Conservation (phyloP, 2,113 vertebrate species). For the Heteronetta atricapilla region DNA sequence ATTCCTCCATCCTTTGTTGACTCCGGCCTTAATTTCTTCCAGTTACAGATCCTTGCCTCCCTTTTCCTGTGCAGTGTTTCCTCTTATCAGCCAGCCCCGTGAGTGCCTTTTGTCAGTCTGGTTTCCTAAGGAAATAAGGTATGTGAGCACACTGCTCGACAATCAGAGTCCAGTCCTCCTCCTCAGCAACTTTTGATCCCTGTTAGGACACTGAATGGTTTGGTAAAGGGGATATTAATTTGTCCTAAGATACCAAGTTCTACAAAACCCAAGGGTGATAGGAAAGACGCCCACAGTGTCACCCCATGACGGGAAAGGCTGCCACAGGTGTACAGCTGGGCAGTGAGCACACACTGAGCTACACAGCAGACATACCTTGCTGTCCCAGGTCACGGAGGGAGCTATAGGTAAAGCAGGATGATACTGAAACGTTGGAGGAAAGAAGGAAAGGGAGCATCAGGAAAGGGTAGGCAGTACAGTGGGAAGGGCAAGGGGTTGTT, state of each 20-base stretch:
- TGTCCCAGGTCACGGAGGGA: neutral
- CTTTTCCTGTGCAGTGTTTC: slow-evolving; percentile 19
- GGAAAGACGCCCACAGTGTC: neutral
- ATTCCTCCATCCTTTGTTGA: neutral
- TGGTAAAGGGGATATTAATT: too few relatives aligned
- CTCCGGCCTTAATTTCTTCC: neutral
- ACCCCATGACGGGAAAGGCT: neutral
- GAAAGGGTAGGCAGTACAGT: neutral
- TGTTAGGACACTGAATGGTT: neutral
- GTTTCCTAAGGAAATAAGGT: slow-evolving; percentile 42
- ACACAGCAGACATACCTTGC: neutral
- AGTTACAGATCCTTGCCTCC: neutral
- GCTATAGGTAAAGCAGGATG: neutral
- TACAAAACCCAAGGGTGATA: neutral
- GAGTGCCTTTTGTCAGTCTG: neutral
- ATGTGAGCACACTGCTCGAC: neutral
- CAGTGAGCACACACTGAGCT: neutral
- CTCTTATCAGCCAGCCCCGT: neutral
- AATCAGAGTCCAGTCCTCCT: neutral
- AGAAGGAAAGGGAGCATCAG: neutral
- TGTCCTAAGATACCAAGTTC: neutral
- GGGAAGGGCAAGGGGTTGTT: neutral
- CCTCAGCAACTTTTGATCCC: neutral
- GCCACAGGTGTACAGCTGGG: neutral
- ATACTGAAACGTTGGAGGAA: neutral